A percentile compares a stretch with the other conserved stretches of the same genome.
Evolutionary conservation across 2,888 invertebrate genomes (phyloP).

Genomic region (Agrochola macilenta): DNA sequence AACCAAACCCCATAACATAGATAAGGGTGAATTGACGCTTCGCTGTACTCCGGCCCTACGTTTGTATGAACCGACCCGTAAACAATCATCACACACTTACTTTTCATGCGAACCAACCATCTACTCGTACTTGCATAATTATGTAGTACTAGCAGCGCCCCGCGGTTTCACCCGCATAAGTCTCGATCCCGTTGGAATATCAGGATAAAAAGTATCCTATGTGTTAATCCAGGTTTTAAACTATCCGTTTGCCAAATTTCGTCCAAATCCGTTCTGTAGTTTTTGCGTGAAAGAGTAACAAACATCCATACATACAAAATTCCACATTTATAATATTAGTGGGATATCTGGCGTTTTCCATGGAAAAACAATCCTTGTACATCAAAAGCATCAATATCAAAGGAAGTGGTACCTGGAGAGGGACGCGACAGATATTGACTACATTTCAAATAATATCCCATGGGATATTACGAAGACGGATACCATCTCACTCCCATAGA

Average conservation of each 20-base stretch:
- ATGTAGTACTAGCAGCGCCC: too few relatives aligned
- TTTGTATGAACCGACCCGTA: neutral
- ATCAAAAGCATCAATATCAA: slow-evolving; percentile 8
- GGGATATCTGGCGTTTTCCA: neutral
- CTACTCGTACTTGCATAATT: neutral
- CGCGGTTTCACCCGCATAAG: too few relatives aligned
- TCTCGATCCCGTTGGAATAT: too few relatives aligned
- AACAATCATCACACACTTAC: neutral
- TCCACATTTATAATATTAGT: too few relatives aligned
- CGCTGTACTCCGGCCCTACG: neutral
- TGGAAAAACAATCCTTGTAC: neutral
- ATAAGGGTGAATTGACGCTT: neutral
- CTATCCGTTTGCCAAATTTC: too few relatives aligned
- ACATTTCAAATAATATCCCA: slow-evolving; percentile 13
- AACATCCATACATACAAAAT: too few relatives aligned
- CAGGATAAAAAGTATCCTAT: too few relatives aligned
- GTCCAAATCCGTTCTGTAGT: too few relatives aligned
- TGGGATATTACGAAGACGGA: slow-evolving; percentile 8
- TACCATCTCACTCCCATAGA: neutral
- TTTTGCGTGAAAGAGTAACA: too few relatives aligned
- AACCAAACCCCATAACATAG: too few relatives aligned
- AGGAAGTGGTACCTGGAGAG: neutral
- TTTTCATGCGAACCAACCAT: neutral
- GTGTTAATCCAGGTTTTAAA: too few relatives aligned
- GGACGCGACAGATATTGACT: neutral